phyloP scores from a whole-genome alignment of 2,113 vertebrate species.

The Variabilichromis moorii region DNA sequence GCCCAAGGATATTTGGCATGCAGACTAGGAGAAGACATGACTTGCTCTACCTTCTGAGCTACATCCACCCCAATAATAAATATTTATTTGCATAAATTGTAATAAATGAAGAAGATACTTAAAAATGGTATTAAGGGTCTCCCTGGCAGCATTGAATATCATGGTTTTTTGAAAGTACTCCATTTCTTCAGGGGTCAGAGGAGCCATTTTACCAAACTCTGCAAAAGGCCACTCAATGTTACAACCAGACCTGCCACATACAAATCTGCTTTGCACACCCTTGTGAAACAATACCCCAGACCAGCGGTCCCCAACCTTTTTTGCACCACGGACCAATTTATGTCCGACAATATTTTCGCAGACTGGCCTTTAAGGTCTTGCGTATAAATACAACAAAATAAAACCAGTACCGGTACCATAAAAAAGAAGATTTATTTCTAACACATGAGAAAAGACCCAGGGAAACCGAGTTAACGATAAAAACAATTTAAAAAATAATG shows the following conservation, averaged over 20 bases:
- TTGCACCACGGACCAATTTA: neutral
- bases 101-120: neutral
- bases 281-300: neutral
- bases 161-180: neutral
- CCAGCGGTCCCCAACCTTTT: fast-evolving
- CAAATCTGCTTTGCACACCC: neutral
- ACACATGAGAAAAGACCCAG: fast-evolving
- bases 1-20: neutral
- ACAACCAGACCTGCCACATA: neutral
- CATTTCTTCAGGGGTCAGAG: neutral
- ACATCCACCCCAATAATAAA: neutral
- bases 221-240: neutral
- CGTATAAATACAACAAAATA: neutral
- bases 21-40: fast-evolving
- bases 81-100: constrained; percentile 13
- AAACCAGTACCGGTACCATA: neutral
- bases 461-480: neutral
- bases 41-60: neutral
- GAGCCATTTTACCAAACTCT: constrained; percentile 14
- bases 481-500: fast-evolving
- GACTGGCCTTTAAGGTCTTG: fast-evolving
- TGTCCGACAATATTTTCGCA: fast-evolving
- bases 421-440: fast-evolving
- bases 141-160: neutral
- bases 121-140: neutral